Conservation (phyloP, 2,113 vertebrate species). For the Mustelus asterias region DNA sequence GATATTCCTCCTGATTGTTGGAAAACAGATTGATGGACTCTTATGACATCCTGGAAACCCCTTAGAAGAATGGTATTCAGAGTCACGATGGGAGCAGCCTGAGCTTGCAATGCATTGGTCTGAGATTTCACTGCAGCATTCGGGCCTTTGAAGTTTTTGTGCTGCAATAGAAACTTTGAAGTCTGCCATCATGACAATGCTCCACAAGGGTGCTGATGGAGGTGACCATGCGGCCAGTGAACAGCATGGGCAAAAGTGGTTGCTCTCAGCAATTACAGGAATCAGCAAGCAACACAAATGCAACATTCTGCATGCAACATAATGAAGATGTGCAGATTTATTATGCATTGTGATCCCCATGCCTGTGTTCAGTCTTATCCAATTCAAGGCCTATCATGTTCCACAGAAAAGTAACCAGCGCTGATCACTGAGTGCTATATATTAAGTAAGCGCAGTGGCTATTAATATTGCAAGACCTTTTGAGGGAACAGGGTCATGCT, state of each 20-base stretch:
- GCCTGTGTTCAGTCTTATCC: background rate
- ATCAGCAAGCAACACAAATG: background rate
- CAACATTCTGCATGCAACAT: background rate
- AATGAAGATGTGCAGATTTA: background rate
- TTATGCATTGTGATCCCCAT: background rate
- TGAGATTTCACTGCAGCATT: too few relatives aligned
- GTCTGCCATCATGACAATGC: background rate
- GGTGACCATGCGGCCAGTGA: background rate
- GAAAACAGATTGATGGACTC: too few relatives aligned
- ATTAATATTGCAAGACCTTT: background rate
- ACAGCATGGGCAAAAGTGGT: background rate
- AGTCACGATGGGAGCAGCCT: too few relatives aligned
- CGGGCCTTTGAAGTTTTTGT: too few relatives aligned
- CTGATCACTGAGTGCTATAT: background rate
- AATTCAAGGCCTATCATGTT: background rate
- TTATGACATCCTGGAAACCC: too few relatives aligned
- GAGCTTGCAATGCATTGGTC: too few relatives aligned
- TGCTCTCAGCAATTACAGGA: background rate
- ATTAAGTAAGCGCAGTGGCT: background rate
- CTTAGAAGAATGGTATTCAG: too few relatives aligned
- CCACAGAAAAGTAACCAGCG: background rate
- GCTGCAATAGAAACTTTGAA: too few relatives aligned
- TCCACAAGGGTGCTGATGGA: background rate
- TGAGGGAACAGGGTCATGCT: background rate
- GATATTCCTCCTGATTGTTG: too few relatives aligned